These are phyloP conservation scores for Drosophila santomea DNA, from an alignment of 1,140 invertebrate species.

Conservation along the genomic window DNA sequence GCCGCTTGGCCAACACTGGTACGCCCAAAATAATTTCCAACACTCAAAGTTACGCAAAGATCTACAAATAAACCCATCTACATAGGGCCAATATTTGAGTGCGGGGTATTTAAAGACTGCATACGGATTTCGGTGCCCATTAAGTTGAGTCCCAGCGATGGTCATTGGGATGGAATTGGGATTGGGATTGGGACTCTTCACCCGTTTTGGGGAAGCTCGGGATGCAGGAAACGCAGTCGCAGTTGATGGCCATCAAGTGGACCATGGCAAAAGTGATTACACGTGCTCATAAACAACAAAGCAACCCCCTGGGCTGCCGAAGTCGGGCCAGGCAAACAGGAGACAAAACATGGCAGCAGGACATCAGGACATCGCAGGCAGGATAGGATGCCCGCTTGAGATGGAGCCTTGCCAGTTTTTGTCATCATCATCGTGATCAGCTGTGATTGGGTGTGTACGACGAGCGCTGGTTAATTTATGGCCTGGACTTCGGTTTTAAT, in stretches of 20 bases:
- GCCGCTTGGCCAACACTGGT: background rate
- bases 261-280: slow-evolving; percentile 72
- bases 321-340: slow-evolving; percentile 38
- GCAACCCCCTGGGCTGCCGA: slow-evolving; percentile 38
- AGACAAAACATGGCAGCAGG: slow-evolving; percentile 38
- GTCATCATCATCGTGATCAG: slow-evolving; percentile 25
- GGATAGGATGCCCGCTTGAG: slow-evolving; percentile 11
- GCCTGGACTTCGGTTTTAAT: slow-evolving; percentile 73
- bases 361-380: slow-evolving; percentile 1
- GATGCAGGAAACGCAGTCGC: slow-evolving; percentile 23
- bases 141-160: slow-evolving; percentile 13
- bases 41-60: background rate
- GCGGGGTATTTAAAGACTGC: background rate
- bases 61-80: background rate
- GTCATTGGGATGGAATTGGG: background rate
- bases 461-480: slow-evolving; percentile 55
- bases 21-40: background rate
- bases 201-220: background rate
- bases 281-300: slow-evolving; percentile 71
- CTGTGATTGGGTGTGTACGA: slow-evolving; percentile 3
- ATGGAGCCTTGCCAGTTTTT: background rate
- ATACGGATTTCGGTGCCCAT: background rate
- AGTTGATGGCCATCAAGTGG: slow-evolving; percentile 62
- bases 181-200: background rate
- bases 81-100: background rate